Evolutionary conservation across 2,888 invertebrate genomes (phyloP), one percentile per base, ranked within the genome.

Genomic region (Dynastes maya): DNA sequence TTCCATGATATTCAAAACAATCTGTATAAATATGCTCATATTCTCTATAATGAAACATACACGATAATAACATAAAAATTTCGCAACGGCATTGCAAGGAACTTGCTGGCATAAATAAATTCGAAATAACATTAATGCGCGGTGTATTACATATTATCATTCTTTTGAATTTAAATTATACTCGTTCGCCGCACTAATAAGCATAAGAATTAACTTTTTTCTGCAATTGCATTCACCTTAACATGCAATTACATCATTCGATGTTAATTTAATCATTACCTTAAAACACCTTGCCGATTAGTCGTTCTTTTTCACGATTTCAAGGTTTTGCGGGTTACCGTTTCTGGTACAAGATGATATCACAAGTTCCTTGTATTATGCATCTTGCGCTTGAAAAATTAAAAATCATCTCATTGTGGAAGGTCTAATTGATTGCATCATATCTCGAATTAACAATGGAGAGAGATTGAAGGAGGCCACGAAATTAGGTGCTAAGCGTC

Each of bases 381-480:
- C 45, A 40, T 74, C 11, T 74, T 29, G 29, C 29, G 16, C n/a
- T 61, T 74, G 11, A 74, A 63, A 72, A 58, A 72, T 11, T 40
- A 40, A 58, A 58, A 58, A 37, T 6, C 16, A 55, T 27, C 58
- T 45, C 32, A 61, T 61, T 63, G 40, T 61, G 27, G 58, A 72
- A 72, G 72, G 72, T 58, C 71, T 72, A 63, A 63, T 13, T 63
- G 27, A 63, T 63, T 63, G 27, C 63, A 63, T 63, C 63, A 63
- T 63, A 63, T 63, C 32, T 63, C 32, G 13, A 29, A 32, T 63
- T 63, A 63, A 29, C 63, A 63, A 63, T 63, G 32, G 32, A 32
- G 27, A 13, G 27, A 58, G 22, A 22, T 58, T 16, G 16, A 32
- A 63, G 32, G 29, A 61, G 27, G 29, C 11, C 27, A 61, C 2